Evolutionary conservation across 2,888 invertebrate genomes (phyloP).

Genomic region (Drosophila borealis): DNA sequence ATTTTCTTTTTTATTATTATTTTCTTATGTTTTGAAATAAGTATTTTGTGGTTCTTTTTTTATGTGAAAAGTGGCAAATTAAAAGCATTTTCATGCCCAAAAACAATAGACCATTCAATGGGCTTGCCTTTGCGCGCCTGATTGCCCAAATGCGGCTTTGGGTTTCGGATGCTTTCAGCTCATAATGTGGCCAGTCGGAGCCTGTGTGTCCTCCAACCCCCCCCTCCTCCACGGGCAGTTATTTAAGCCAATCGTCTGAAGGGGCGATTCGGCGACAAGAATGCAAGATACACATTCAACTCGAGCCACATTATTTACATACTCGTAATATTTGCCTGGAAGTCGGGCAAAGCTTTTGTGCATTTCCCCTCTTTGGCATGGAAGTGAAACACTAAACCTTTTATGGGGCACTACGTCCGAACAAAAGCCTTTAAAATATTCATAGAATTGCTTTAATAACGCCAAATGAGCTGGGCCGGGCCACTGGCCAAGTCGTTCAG

Average conservation of each 20-base stretch:
- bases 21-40: constrained; percentile 18
- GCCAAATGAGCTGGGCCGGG: constrained; percentile 64
- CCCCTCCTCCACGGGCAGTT: constrained; percentile 8
- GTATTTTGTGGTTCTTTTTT: constrained; percentile 15
- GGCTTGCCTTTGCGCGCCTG: constrained; percentile 46
- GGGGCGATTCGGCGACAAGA: constrained; percentile 13
- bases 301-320: constrained; percentile 60
- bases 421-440: constrained; percentile 75
- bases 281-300: constrained; percentile 20
- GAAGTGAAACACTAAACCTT: constrained; percentile 73
- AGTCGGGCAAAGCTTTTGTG: constrained; percentile 45
- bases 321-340: constrained; percentile 56
- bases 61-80: constrained; percentile 62
- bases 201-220: neutral
- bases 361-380: constrained; percentile 30
- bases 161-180: constrained; percentile 29
- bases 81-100: constrained; percentile 73
- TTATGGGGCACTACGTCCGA: constrained; percentile 49
- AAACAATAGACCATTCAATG: constrained; percentile 66
- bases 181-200: constrained; percentile 25
- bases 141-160: constrained; percentile 74
- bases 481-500: constrained; percentile 34
- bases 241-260: constrained; percentile 23
- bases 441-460: constrained; percentile 78
- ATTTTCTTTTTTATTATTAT: neutral